phyloP scores from a whole-genome alignment of 2,797 vertebrate genomes.

The Scolopax bukidnonensis region DNA sequence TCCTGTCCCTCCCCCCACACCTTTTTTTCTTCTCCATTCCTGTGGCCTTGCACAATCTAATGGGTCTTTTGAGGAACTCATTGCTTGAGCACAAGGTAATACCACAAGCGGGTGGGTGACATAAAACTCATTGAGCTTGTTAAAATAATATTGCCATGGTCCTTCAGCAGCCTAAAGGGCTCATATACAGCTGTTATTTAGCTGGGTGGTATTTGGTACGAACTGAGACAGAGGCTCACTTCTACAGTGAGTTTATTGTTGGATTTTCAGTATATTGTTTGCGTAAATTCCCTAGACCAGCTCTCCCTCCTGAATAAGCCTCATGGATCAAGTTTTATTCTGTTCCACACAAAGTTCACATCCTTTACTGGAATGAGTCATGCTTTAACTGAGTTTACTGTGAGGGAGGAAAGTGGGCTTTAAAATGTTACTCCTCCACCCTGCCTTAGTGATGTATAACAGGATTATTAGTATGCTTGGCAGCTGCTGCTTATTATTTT shows the following conservation, averaged over 20 bases:
- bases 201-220: slow-evolving; percentile 33
- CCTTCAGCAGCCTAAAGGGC: not conserved
- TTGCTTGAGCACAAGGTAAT: not conserved
- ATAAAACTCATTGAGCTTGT: not conserved
- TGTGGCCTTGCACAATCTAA: not conserved
- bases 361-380: slow-evolving; percentile 67
- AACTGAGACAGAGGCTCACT: not conserved
- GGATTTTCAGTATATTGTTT: slow-evolving; percentile 51
- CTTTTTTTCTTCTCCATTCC: not conserved
- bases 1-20: not conserved
- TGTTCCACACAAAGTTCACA: slow-evolving; percentile 57
- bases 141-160: slow-evolving; percentile 11
- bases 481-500: slow-evolving; percentile 55
- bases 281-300: slow-evolving; percentile 28
- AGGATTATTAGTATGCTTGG: slow-evolving; percentile 54
- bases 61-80: not conserved
- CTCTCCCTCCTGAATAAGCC: slow-evolving; percentile 33
- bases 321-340: slow-evolving; percentile 51
- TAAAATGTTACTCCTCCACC: slow-evolving; percentile 63
- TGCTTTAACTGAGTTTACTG: slow-evolving; percentile 41
- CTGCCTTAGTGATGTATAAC: slow-evolving; percentile 41
- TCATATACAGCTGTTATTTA: not conserved
- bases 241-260: slow-evolving; percentile 57
- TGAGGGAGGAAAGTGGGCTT: slow-evolving; percentile 63
- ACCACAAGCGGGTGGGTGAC: not conserved